A percentile compares a stretch with the other conserved stretches of the same genome.
These are phyloP conservation scores for Zelostemma sp. DNA, from an alignment of 1,140 invertebrate species.

Conservation along the genomic window DNA sequence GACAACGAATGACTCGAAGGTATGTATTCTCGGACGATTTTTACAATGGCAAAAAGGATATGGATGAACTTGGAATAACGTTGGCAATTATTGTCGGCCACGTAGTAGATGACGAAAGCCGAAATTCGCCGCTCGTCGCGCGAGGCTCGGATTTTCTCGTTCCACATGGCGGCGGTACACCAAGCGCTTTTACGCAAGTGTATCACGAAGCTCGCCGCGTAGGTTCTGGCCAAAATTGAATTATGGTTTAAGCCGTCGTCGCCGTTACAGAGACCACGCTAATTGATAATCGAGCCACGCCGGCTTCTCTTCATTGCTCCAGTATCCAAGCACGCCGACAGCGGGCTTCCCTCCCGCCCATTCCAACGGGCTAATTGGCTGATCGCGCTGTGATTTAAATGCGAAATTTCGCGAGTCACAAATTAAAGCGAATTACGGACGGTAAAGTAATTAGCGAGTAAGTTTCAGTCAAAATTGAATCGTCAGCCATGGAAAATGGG, in stretches of 20 bases:
- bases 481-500: neutral
- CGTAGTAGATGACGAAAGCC: too few species aligned
- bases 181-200: constrained; percentile 43
- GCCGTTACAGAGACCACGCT: constrained; percentile 57
- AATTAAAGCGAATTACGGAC: constrained; percentile 56
- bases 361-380: constrained; percentile 56
- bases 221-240: constrained; percentile 53
- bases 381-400: constrained; percentile 62
- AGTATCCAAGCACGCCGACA: constrained; percentile 29
- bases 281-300: constrained; percentile 63
- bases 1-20: too few species aligned
- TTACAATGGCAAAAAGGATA: too few species aligned
- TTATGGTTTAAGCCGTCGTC: constrained; percentile 53
- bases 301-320: constrained; percentile 42
- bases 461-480: constrained; percentile 24
- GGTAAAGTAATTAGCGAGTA: constrained; percentile 60
- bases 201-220: constrained; percentile 35
- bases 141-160: constrained; percentile 33
- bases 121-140: too few species aligned
- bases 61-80: too few species aligned
- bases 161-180: constrained; percentile 38
- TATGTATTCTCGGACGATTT: too few species aligned
- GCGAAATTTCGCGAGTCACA: constrained; percentile 50
- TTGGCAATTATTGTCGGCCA: too few species aligned
- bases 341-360: constrained; percentile 20